Evolutionary conservation across 2,888 invertebrate species (phyloP), one percentile per base, ranked within the genome.

Genomic region (Drosophila neonasuta): DNA sequence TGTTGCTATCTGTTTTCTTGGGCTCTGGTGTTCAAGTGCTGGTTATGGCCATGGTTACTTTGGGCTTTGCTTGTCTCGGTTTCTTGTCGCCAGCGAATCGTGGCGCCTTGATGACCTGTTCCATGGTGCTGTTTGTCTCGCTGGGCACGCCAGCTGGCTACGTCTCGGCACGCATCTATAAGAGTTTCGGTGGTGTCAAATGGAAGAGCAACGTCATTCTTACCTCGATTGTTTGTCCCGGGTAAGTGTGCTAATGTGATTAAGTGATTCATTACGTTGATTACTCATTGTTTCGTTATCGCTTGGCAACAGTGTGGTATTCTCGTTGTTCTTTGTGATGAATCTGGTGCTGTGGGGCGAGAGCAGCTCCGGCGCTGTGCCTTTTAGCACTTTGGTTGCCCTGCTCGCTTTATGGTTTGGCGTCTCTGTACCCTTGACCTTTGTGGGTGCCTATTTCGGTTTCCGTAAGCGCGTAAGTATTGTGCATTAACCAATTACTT

Each of bases 131-230:
- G 70, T 99, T 97, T 92, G 99, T 99, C n/a, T 94, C 98, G 73
- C 93, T 99, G 34, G 99, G 99, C 10, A 97, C 98, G 0, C 97
- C 97, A 1, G 98, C 99, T 56, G 99, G 99, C 4, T 99, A 97
- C 91, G 96, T 98, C 42, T 98, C 99, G 63, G 98, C 99, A 0
- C 93, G 99, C 80, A 95, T 99, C 86, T 99, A 99, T 92, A 99
- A 99, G 92, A 98, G 98, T 91, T 99, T 99, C 91, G 99, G 99
- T 9, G 99, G 99, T 1, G 95, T 99, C 75, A 96, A 98, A 88
- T 99, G 99, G 99, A 99, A 99, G 92, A 97, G 97, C 65, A 99
- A 99, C 91, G 97, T 99, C 1, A 91, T 99, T 59, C 93, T 99
- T 36, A 99, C 99, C 1, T 97, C 99, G 5, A 97, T 98, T 94